A percentile compares a stretch with the other conserved stretches of the same genome.
Conservation (phyloP, 2,888 invertebrate genomes). For the Synanthedon myopaeformis region DNA sequence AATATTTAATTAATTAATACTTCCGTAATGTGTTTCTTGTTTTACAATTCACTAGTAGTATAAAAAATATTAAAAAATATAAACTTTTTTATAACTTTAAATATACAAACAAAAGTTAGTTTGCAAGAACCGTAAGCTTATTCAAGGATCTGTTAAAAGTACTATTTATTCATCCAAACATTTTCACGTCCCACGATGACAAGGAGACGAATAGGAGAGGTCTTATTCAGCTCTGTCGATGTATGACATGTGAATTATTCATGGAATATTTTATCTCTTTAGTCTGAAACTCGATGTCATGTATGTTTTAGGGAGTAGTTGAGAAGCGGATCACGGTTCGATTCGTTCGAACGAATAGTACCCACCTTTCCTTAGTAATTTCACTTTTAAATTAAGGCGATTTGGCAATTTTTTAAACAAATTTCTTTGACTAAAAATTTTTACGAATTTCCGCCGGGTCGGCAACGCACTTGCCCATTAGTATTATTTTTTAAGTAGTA, state of each 20-base stretch:
- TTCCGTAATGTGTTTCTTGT: too few species aligned
- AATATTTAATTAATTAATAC: too few species aligned
- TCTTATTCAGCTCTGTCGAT: conserved; percentile 42
- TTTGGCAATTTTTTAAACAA: background rate
- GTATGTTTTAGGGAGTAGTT: conserved; percentile 35
- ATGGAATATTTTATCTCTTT: conserved; percentile 53
- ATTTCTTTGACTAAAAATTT: too few species aligned
- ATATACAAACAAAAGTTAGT: too few species aligned
- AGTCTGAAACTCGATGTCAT: conserved; percentile 36
- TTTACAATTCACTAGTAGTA: too few species aligned
- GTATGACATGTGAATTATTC: conserved; percentile 58
- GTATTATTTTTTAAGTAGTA: too few species aligned
- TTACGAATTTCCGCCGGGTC: too few species aligned
- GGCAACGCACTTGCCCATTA: too few species aligned
- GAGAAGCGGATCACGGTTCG: conserved; percentile 27
- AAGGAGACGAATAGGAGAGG: conserved; percentile 23
- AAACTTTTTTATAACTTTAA: too few species aligned
- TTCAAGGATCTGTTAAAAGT: background rate
- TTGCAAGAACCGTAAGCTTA: background rate
- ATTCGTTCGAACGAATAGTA: conserved; percentile 11
- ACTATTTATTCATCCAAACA: conserved; percentile 18
- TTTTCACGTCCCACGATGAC: conserved; percentile 18
- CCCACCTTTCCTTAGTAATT: background rate
- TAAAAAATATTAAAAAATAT: too few species aligned
- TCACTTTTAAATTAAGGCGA: background rate